phyloP scores from a whole-genome alignment of 2,797 vertebrate genomes.

The Podarcis siculus region DNA sequence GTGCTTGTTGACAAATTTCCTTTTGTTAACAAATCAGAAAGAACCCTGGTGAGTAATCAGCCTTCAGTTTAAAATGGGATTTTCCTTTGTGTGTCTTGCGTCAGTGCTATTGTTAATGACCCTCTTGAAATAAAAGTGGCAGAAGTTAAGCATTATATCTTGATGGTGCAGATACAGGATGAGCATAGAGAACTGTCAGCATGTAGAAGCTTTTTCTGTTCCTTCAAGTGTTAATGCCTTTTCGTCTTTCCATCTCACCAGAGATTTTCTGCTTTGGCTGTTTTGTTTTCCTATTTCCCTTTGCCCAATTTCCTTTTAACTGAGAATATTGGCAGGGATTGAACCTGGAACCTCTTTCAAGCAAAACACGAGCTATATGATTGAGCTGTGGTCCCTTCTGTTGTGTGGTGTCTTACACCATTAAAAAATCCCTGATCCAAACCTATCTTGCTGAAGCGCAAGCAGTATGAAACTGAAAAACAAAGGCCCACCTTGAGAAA shows the following conservation, averaged over 20 bases:
- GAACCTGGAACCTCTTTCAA: neutral
- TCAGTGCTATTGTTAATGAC: neutral
- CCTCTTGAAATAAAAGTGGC: no score
- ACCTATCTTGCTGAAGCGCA: neutral
- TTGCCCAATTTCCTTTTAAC: neutral
- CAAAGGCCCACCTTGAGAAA: neutral
- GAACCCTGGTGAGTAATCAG: slow-evolving; percentile 86
- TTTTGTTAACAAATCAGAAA: slow-evolving; percentile 92
- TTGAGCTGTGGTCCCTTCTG: no score
- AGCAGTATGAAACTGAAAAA: neutral
- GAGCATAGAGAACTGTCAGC: neutral
- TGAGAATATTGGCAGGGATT: neutral
- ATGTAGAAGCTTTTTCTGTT: neutral
- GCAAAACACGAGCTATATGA: neutral
- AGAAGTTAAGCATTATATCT: neutral
- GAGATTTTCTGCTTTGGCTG: no score
- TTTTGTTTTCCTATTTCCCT: neutral
- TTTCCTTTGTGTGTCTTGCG: neutral
- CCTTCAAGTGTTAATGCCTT: neutral
- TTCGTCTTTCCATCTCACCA: no score
- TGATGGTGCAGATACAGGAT: neutral
- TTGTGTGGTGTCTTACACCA: neutral
- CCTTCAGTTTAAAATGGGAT: neutral
- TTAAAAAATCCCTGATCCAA: neutral
- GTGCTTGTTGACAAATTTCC: slow-evolving; percentile 92